Evolutionary conservation across 92 coral and sea anemone species (phyloP).

Genomic region (Metridium senile): DNA sequence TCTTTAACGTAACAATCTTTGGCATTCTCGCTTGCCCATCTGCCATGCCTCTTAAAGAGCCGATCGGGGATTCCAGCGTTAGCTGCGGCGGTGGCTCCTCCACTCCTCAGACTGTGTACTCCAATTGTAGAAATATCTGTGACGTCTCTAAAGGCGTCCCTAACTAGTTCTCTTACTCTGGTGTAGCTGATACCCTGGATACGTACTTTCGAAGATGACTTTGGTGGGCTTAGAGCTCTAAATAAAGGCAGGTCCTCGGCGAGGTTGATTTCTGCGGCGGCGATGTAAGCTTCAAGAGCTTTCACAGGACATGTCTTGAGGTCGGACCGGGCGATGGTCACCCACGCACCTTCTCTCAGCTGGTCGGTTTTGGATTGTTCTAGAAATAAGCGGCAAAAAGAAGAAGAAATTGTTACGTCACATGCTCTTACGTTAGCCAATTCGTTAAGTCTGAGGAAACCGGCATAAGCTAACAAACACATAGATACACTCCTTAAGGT

Average conservation of each 20-base stretch:
- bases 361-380: conserved; percentile 57
- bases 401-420: no score
- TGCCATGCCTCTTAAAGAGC: conserved; percentile 39
- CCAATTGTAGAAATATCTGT: conserved; percentile 28
- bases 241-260: conserved; percentile 33
- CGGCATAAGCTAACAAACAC: no score
- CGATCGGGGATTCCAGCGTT: conserved; percentile 26
- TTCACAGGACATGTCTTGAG: conserved; percentile 30
- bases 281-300: conserved; percentile 35
- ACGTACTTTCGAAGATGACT: conserved; percentile 32
- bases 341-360: conserved; percentile 55
- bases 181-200: conserved; percentile 39
- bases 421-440: no score
- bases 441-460: no score
- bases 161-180: conserved; percentile 45
- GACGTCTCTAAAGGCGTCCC: conserved; percentile 53
- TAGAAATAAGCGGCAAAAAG: conserved; percentile 36
- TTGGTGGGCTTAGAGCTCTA: conserved; percentile 18
- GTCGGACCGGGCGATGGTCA: conserved; percentile 35
- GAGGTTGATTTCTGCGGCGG: conserved; percentile 12
- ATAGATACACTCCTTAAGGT: no score
- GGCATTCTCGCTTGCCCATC: conserved; percentile 48
- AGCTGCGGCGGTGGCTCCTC: conserved; percentile 40
- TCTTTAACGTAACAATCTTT: conserved; percentile 55
- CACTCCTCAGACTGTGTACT: conserved; percentile 32